A percentile compares a stretch with the other conserved stretches of the same genome.
Evolutionary conservation across 2,113 vertebrate genomes (phyloP).

Genomic region (Axis porcinus): DNA sequence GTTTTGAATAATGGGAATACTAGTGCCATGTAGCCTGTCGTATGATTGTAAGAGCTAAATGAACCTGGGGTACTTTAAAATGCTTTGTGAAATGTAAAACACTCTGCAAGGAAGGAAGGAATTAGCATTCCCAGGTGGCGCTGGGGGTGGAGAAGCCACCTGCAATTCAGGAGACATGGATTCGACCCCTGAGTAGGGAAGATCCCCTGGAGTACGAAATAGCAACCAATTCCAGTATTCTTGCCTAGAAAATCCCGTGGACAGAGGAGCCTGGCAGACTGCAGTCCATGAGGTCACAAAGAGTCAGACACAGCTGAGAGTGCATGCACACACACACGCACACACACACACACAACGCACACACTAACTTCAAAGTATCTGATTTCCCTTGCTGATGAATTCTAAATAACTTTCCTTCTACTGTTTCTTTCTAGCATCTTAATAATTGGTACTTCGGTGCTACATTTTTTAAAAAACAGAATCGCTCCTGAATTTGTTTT

Average conservation of each 20-base stretch:
- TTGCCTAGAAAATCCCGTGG: not conserved
- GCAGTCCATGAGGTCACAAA: not conserved
- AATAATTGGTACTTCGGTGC: not conserved
- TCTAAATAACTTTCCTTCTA: conserved; percentile 32
- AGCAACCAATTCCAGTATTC: not conserved
- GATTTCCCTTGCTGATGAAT: conserved; percentile 42
- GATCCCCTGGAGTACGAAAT: not conserved
- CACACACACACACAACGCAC: fast-evolving
- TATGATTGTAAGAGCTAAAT: not conserved
- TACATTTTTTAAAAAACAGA: not conserved
- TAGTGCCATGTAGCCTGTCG: not conserved
- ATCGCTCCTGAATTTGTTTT: not conserved
- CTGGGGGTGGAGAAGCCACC: not conserved
- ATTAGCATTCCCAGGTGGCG: not conserved
- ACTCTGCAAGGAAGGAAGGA: not conserved
- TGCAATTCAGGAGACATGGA: not conserved
- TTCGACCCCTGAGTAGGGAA: not conserved
- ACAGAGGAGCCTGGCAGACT: not conserved
- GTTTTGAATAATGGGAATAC: not conserved
- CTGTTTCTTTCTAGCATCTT: conserved; percentile 4
- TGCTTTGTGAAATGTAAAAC: not conserved
- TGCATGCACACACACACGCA: not conserved
- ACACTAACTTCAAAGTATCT: not conserved
- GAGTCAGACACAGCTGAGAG: not conserved
- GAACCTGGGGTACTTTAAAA: not conserved